Percentiles rank a stretch among this genome's conserved stretches.
Conservation (phyloP, 37 sponge, comb jelly and placozoan species). For the Aphrocallistes beatrix region DNA sequence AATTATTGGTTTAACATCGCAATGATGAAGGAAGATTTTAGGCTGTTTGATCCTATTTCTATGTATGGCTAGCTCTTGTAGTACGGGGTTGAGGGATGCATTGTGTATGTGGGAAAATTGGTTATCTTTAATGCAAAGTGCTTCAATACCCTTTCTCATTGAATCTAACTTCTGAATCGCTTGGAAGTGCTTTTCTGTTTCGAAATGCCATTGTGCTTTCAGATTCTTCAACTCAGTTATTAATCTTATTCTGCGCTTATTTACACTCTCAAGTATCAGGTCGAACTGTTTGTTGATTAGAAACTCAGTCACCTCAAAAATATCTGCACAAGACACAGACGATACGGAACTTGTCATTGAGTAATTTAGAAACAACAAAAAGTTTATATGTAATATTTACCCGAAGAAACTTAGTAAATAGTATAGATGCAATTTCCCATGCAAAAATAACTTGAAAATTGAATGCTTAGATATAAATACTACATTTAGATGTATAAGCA, state of each 20-base stretch:
- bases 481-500: too few species aligned
- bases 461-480: too few species aligned
- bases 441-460: too few species aligned
- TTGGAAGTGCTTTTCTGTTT: neutral
- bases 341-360: neutral
- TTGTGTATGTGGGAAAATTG: neutral
- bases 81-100: neutral
- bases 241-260: neutral
- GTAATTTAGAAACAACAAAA: too few species aligned
- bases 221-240: neutral
- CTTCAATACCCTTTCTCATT: slow-evolving; percentile 13
- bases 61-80: neutral
- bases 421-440: too few species aligned
- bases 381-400: too few species aligned
- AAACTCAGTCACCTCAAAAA: neutral
- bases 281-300: neutral
- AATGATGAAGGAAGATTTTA: neutral
- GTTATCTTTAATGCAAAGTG: neutral
- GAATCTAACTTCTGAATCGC: neutral
- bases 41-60: neutral
- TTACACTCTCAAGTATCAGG: neutral
- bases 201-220: neutral
- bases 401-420: too few species aligned
- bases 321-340: neutral
- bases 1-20: neutral